A percentile compares a stretch with the other conserved stretches of the same genome.
Conservation (phyloP, 2,797 vertebrate genomes). For the Varecia variegata region DNA sequence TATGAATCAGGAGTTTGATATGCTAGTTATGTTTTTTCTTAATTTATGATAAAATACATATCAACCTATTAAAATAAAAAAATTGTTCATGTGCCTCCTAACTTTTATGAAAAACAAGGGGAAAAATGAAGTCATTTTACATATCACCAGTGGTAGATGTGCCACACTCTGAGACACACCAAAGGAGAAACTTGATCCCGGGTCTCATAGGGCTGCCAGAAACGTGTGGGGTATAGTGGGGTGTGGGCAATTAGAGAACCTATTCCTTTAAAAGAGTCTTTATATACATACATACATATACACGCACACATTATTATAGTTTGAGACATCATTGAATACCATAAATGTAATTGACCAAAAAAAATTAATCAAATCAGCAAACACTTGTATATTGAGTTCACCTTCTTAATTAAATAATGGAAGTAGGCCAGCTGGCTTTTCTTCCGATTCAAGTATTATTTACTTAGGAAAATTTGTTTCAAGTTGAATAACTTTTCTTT, state of each 20-base stretch:
- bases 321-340: not conserved
- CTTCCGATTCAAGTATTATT: constrained; percentile 13
- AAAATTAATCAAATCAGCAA: not conserved
- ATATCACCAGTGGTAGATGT: not conserved
- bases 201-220: not conserved
- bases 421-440: not conserved
- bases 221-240: not conserved
- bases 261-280: not conserved
- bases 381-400: not conserved
- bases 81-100: not conserved
- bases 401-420: not conserved
- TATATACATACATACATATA: not conserved
- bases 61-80: not conserved
- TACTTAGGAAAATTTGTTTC: constrained; percentile 25
- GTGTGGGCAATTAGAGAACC: not conserved
- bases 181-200: not conserved
- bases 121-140: not conserved
- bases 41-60: not conserved
- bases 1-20: not conserved
- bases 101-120: not conserved
- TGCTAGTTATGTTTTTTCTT: not conserved
- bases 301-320: not conserved
- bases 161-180: not conserved
- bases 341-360: not conserved
- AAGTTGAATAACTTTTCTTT: constrained; percentile 6